Base-by-base conservation (phyloP, 1,140 invertebrate genomes). In the Drosophila grimshawi region DNA sequence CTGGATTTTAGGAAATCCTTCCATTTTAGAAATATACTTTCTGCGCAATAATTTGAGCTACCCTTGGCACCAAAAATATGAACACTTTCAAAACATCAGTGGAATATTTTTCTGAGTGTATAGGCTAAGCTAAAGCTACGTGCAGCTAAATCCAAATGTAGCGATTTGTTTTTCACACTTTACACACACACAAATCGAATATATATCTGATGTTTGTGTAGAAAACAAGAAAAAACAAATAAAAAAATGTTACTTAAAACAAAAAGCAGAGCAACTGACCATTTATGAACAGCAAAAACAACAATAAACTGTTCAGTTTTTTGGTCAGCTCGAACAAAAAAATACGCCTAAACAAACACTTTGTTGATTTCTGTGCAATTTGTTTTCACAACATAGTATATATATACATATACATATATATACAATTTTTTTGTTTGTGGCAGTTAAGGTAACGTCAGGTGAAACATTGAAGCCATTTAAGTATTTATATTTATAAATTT, bases 151-250 rank as follows among this genome's bases (percentile, higher is more conserved):
- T 19, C 19, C 19, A 19, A 71, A 78, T 43, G 57, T 48, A 71
- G 51, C 82, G 70, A 72, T 81, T 81, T 67, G 63, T 76, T 82
- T 79, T 86, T 86, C 79, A 79, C 83, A 86, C 82, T 86, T 72
- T 70, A 79, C 51, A 69, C 57, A 66, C 49, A 62, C 32, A 45
- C 43, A 67, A 59, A 65, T 71, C 41, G 3, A 43, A n/a, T 41
- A n/a, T 66, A 29, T 49, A 19, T 60, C 39, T 29, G 60, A 33
- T 35, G 7, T 66, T 41, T 49, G 29, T 51, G 19, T 43, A 45
- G 4, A 68, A 68, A 75, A 60, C 65, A 59, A 75, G 39, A 68
- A 33, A 27, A 11, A 68, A 60, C 61, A 61, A 43, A 35, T 8
- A 19, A 30, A 62, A 19, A 66, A n/a, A 8, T 39, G 37, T 10